Conservation (phyloP, 2,888 invertebrate genomes). For the Leuctra nigra region DNA sequence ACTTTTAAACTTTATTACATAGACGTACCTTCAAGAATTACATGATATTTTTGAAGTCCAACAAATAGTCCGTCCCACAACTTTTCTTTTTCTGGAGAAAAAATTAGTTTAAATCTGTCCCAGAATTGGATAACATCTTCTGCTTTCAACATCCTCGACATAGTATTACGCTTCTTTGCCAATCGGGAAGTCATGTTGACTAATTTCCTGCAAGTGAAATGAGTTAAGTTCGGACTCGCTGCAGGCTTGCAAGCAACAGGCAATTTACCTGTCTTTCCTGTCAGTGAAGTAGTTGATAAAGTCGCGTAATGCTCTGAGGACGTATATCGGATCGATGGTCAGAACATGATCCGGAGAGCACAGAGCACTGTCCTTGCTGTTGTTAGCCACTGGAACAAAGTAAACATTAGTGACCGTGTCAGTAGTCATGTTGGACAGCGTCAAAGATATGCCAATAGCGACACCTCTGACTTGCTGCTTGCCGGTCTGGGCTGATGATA, state of each 20-base stretch:
- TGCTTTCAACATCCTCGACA: slow-evolving; percentile 32
- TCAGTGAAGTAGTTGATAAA: slow-evolving; percentile 46
- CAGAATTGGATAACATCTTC: slow-evolving; percentile 60
- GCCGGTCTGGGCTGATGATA: no score
- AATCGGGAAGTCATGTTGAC: slow-evolving; percentile 37
- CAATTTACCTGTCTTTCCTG: slow-evolving; percentile 35
- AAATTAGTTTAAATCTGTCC: slow-evolving; percentile 54
- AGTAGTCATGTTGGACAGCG: no score
- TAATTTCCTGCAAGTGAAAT: slow-evolving; percentile 5
- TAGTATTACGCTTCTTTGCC: slow-evolving; percentile 39
- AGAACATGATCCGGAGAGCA: slow-evolving; percentile 52
- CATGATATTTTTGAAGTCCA: slow-evolving; percentile 58
- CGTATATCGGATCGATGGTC: slow-evolving; percentile 59
- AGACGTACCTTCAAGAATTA: slow-evolving; percentile 51
- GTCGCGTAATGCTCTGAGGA: slow-evolving; percentile 57
- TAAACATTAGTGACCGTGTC: no score
- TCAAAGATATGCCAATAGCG: no score
- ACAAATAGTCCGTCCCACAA: slow-evolving; percentile 63
- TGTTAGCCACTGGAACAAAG: no score
- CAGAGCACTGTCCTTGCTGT: no score
- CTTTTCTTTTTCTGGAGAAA: slow-evolving; percentile 54
- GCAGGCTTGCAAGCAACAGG: no score
- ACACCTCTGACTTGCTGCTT: no score
- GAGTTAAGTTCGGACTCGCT: not conserved
- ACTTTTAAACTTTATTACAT: not conserved